phyloP scores from a whole-genome alignment of 2,888 invertebrate species.

The Ommatoiulus sabulosus region DNA sequence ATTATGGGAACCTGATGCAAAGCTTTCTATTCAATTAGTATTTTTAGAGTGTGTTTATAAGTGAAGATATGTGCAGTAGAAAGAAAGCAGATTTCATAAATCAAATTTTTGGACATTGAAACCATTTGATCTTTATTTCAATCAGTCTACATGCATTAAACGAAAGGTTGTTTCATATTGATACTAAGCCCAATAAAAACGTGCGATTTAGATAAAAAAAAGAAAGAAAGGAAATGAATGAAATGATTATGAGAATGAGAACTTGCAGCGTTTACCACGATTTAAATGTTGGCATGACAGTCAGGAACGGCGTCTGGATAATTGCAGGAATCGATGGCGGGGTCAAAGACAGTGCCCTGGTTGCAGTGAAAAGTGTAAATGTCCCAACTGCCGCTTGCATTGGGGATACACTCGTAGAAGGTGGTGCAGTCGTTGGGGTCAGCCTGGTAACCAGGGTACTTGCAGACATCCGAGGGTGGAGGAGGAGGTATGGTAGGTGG shows the following conservation, averaged over 20 bases:
- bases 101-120: not conserved
- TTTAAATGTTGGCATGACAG: conserved; percentile 59
- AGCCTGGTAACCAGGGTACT: conserved; percentile 56
- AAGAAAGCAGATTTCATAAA: too few species aligned
- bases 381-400: conserved; percentile 58
- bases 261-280: not conserved
- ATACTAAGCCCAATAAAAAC: not conserved
- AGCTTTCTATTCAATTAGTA: too few species aligned
- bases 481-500: conserved; percentile 49
- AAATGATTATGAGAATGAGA: not conserved
- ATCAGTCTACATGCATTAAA: not conserved
- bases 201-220: not conserved
- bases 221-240: not conserved
- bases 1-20: too few species aligned
- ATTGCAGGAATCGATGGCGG: conserved; percentile 59
- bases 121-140: not conserved
- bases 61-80: too few species aligned
- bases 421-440: conserved; percentile 61
- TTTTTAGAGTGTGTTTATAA: too few species aligned
- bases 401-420: conserved; percentile 61
- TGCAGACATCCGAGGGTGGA: conserved; percentile 56
- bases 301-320: conserved; percentile 60
- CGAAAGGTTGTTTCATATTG: not conserved
- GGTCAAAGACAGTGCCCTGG: conserved; percentile 61
- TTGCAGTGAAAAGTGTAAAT: conserved; percentile 61